Percentiles rank a stretch among this genome's conserved stretches.
These are phyloP conservation scores for Rhynchonycteris naso DNA, from an alignment of 2,797 vertebrate genomes.

Conservation along the genomic window DNA sequence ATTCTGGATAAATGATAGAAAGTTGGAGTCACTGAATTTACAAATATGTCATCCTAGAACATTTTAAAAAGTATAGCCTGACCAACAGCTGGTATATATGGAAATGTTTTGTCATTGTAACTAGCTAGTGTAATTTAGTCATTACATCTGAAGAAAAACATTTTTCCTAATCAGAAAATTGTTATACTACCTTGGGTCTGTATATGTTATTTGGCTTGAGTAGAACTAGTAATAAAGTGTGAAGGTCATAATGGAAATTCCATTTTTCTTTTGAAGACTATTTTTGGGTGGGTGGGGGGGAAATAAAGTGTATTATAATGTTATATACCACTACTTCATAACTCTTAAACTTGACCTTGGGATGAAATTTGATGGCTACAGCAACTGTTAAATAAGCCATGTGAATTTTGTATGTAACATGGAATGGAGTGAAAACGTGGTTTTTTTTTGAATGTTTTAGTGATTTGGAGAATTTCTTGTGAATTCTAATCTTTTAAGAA, in stretches of 20 bases:
- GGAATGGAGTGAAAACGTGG: conserved; percentile 46
- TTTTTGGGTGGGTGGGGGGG: background rate
- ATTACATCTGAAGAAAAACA: conserved; percentile 12
- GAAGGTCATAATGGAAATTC: conserved; percentile 54
- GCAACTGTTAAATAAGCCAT: conserved; percentile 37
- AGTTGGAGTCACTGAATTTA: conserved; percentile 61
- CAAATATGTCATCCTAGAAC: conserved; percentile 44
- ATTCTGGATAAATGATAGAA: conserved; percentile 67
- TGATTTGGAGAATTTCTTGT: conserved; percentile 60
- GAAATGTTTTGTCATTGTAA: conserved; percentile 60
- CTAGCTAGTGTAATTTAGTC: conserved; percentile 54
- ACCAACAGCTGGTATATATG: conserved; percentile 1
- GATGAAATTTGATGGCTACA: conserved; percentile 62
- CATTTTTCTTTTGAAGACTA: conserved; percentile 60
- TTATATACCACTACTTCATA: background rate
- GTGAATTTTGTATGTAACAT: conserved; percentile 58
- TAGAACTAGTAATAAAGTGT: conserved; percentile 71
- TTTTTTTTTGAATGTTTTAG: conserved; percentile 3
- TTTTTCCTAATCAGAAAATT: conserved; percentile 52
- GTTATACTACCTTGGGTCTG: conserved; percentile 38
- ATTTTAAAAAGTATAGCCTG: conserved; percentile 50
- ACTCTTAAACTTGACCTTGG: conserved; percentile 47
- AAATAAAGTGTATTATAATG: conserved; percentile 19
- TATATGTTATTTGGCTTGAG: conserved; percentile 58
- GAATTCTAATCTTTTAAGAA: conserved; percentile 40